A percentile compares a stretch with the other conserved stretches of the same genome.
phyloP scores from a whole-genome alignment of 35 echinoderm and acorn worm species.

The Ophioderma brevispina region DNA sequence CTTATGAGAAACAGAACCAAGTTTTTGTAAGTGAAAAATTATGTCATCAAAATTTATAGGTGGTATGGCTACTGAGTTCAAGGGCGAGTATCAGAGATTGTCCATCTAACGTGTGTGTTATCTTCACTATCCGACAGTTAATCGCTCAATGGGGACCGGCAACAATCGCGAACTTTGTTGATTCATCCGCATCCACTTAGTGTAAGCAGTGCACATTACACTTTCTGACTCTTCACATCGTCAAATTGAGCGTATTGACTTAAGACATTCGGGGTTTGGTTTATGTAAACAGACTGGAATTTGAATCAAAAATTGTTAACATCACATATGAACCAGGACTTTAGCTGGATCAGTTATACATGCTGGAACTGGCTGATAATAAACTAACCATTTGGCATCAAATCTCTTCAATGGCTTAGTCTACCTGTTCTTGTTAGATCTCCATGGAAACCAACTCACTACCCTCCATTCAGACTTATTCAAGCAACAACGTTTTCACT shows the following conservation, averaged over 20 bases:
- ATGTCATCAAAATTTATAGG: neutral
- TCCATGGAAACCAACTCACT: neutral
- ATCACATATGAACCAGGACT: neutral
- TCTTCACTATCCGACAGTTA: neutral
- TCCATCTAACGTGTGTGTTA: neutral
- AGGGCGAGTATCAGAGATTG: neutral
- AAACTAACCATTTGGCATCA: neutral
- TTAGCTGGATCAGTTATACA: neutral
- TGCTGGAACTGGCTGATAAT: neutral
- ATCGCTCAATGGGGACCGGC: neutral
- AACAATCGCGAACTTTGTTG: neutral
- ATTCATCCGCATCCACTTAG: neutral
- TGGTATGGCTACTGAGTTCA: neutral
- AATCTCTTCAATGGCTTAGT: neutral
- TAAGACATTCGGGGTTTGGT: neutral
- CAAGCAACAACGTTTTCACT: neutral
- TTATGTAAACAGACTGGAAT: neutral
- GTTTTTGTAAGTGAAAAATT: neutral
- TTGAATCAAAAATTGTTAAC: neutral
- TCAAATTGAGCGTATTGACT: neutral
- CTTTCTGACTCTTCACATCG: neutral
- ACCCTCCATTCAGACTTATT: neutral
- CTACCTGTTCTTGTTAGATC: neutral
- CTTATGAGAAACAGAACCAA: neutral
- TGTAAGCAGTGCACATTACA: neutral